These are phyloP conservation scores for Poeciliopsis paucimaculata DNA, from an alignment of 2,797 vertebrate species.

Conservation along the genomic window DNA sequence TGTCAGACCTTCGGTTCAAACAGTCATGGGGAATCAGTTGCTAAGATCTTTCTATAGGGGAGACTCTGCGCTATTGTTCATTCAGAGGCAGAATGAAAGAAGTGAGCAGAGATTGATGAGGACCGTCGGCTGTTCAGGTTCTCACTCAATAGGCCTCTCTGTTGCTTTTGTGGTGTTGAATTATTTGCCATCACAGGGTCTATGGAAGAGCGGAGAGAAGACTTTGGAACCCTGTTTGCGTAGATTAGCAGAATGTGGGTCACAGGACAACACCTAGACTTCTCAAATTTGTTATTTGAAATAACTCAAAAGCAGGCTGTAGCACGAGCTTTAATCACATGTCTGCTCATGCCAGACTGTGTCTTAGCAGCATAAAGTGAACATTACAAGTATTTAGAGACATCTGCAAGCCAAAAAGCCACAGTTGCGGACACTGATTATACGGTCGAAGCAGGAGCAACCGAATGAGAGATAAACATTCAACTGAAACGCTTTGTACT, in stretches of 20 bases:
- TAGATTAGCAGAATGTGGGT: slow-evolving; percentile 50
- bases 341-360: slow-evolving; percentile 8
- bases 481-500: slow-evolving; percentile 61
- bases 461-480: slow-evolving; percentile 67
- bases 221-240: slow-evolving; percentile 55
- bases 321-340: slow-evolving; percentile 18
- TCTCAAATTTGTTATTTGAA: slow-evolving; percentile 33
- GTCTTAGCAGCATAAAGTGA: slow-evolving; percentile 21
- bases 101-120: slow-evolving; percentile 76
- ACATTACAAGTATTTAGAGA: slow-evolving; percentile 48
- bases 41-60: slow-evolving; percentile 71
- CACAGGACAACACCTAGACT: slow-evolving; percentile 19
- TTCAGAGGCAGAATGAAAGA: slow-evolving; percentile 49
- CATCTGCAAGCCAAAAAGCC: slow-evolving; percentile 45
- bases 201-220: slow-evolving; percentile 64
- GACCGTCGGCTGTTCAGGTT: slow-evolving; percentile 65
- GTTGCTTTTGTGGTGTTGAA: slow-evolving; percentile 77
- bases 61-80: slow-evolving; percentile 69
- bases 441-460: slow-evolving; percentile 52
- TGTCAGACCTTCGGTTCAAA: slow-evolving; percentile 37
- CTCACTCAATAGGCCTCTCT: slow-evolving; percentile 65
- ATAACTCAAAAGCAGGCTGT: slow-evolving; percentile 27
- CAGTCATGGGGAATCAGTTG: slow-evolving; percentile 70
- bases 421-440: slow-evolving; percentile 67
- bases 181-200: slow-evolving; percentile 75